A percentile compares a stretch with the other conserved stretches of the same genome.
Conservation (phyloP, 2,797 vertebrate genomes). For the Poecilia wingei region DNA sequence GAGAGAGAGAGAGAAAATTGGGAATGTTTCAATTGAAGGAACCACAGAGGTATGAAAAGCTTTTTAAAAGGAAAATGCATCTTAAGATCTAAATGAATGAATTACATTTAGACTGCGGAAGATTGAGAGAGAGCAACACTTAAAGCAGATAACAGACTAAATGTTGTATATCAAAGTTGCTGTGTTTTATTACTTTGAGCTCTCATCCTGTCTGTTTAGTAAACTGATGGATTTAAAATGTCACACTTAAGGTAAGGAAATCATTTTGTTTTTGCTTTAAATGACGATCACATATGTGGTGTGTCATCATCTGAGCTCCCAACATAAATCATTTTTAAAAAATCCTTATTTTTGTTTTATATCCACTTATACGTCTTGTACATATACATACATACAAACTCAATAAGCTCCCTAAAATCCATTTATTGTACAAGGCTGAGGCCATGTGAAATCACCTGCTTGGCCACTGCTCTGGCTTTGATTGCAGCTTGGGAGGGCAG, state of each 20-base stretch:
- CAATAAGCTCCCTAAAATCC: no score
- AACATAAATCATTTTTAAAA: not conserved
- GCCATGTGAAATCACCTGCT: not conserved
- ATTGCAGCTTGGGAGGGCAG: slow-evolving; percentile 16
- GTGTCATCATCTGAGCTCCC: not conserved
- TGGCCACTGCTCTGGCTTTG: not conserved
- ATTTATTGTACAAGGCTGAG: not conserved
- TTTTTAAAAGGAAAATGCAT: no score
- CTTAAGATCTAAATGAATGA: not conserved
- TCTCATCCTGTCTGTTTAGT: not conserved
- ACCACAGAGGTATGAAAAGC: not conserved
- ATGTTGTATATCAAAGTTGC: not conserved
- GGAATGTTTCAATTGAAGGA: not conserved
- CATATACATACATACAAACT: no score
- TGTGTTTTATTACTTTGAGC: not conserved
- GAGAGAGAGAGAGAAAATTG: not conserved
- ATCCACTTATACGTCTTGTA: no score
- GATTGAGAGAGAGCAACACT: not conserved
- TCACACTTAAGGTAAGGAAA: not conserved
- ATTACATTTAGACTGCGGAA: not conserved
- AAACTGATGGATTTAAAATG: not conserved
- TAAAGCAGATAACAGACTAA: not conserved
- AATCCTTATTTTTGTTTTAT: no score
- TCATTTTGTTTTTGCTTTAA: not conserved
- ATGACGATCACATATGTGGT: not conserved